phyloP scores from a whole-genome alignment of 2,797 vertebrate species.

The Oreortyx pictus region DNA sequence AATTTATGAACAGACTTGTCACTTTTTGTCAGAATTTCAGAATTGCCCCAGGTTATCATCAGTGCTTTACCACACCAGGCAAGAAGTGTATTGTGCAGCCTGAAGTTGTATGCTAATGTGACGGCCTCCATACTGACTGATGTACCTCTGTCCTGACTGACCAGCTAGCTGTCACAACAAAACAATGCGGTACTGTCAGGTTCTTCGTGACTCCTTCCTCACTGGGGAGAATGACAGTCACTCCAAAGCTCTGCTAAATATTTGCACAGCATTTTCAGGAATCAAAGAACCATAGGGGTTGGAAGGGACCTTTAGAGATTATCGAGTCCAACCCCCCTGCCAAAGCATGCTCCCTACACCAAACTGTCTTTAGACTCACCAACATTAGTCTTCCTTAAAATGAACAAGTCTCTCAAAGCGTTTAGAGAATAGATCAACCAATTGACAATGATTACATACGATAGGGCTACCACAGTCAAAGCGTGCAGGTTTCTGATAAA shows the following conservation, averaged over 20 bases:
- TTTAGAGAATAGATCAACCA: background rate
- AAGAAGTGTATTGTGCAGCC: fast-evolving
- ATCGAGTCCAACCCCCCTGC: too few species aligned
- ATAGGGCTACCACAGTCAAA: background rate
- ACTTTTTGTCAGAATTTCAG: background rate
- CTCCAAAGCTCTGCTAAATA: background rate
- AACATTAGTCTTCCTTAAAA: background rate
- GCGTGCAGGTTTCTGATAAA: background rate
- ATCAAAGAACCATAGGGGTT: background rate
- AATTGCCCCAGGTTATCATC: background rate
- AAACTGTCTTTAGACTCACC: background rate
- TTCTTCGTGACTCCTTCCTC: background rate
- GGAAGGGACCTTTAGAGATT: too few species aligned
- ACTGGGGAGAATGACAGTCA: background rate
- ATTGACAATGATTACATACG: background rate
- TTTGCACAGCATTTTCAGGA: background rate
- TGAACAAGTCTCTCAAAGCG: background rate
- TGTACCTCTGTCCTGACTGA: background rate
- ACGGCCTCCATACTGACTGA: background rate
- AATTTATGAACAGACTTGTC: background rate
- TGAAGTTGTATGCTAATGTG: background rate
- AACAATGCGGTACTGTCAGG: fast-evolving
- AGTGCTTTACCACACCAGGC: background rate
- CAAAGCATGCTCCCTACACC: too few species aligned
- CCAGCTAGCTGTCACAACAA: background rate